Conservation (phyloP, 2,888 invertebrate genomes). For the Drosophila emarginata region DNA sequence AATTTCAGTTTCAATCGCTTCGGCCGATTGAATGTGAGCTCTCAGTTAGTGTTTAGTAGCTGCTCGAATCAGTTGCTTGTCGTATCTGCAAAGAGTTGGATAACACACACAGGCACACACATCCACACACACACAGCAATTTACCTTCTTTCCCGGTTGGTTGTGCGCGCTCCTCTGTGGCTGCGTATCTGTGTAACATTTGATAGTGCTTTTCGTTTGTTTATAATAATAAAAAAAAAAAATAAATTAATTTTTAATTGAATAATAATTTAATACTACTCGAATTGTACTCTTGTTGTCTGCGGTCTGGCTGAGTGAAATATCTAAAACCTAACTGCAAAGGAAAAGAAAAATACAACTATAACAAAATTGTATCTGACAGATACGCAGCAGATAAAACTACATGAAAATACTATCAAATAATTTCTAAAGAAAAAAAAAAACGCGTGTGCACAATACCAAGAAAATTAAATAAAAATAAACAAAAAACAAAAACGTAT, state of each 20-base stretch:
- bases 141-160: conserved; percentile 7
- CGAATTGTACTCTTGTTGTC: not conserved
- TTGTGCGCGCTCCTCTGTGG: not conserved
- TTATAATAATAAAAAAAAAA: not conserved
- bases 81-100: conserved; percentile 71
- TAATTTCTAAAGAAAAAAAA: conserved; percentile 35
- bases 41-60: conserved; percentile 40
- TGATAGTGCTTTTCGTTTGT: conserved; percentile 26
- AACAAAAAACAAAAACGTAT: not conserved
- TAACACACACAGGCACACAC: conserved; percentile 29
- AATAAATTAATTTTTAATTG: not conserved
- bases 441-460: conserved; percentile 41
- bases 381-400: conserved; percentile 30
- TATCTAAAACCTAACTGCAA: conserved; percentile 43
- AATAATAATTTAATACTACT: not conserved
- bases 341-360: not conserved
- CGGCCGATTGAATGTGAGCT: not conserved
- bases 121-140: too few relatives aligned
- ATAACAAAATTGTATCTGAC: conserved; percentile 31
- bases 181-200: conserved; percentile 18
- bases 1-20: conserved; percentile 15
- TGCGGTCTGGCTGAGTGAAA: conserved; percentile 43
- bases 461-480: conserved; percentile 25
- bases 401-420: conserved; percentile 10
- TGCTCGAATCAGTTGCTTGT: conserved; percentile 58